phyloP scores from a whole-genome alignment of 2,797 vertebrate species.

The Balearica regulorum region DNA sequence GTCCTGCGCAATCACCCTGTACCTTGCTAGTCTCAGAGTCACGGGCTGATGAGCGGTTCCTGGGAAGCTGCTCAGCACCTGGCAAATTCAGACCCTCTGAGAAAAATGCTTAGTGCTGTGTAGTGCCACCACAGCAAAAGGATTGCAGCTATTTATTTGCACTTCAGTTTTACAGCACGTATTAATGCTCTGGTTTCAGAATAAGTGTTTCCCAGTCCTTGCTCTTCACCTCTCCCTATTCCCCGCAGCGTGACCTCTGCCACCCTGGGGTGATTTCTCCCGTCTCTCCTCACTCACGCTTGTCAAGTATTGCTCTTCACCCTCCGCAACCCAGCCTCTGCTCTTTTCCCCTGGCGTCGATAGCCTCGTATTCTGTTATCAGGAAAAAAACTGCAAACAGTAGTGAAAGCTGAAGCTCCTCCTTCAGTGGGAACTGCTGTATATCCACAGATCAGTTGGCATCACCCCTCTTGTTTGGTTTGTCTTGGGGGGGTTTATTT shows the following conservation, averaged over 20 bases:
- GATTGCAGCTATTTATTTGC: background rate
- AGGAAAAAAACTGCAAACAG: background rate
- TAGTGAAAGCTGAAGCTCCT: background rate
- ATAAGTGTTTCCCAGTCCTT: background rate
- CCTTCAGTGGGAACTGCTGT: background rate
- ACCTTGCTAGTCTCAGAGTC: background rate
- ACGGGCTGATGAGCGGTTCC: background rate
- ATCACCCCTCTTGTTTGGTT: background rate
- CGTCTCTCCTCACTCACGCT: background rate
- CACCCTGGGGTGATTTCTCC: background rate
- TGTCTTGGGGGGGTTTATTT: background rate
- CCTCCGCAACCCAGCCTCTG: background rate
- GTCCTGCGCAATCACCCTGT: background rate
- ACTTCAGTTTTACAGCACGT: background rate
- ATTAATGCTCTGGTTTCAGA: background rate
- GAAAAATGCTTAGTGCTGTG: background rate
- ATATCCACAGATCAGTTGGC: background rate
- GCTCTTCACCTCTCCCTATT: background rate
- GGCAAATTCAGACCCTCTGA: background rate
- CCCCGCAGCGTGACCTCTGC: background rate
- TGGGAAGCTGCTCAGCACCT: background rate
- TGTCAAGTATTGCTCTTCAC: background rate
- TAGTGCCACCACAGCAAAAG: background rate
- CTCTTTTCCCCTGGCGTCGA: accelerated
- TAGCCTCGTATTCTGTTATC: background rate